A percentile compares a stretch with the other conserved stretches of the same genome.
Conservation (phyloP, 2,888 invertebrate genomes). For the Pemphredon lugubris region DNA sequence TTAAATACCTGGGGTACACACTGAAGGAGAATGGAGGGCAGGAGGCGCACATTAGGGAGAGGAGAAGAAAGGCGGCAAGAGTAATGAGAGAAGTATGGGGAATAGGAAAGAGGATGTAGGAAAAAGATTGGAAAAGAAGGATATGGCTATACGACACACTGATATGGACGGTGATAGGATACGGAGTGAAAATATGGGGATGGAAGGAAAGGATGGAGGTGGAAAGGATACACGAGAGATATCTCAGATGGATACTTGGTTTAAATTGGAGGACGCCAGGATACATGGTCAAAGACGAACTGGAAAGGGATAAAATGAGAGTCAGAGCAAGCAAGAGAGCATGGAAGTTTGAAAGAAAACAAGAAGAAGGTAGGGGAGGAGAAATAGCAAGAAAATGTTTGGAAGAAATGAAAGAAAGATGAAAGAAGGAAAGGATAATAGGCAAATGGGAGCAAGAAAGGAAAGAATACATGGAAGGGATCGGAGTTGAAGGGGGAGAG, state of each 20-base stretch:
- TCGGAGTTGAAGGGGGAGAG: not conserved
- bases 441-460: not conserved
- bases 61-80: not conserved
- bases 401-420: not conserved
- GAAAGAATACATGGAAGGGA: not conserved
- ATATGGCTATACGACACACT: not conserved
- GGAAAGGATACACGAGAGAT: not conserved
- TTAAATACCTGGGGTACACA: not conserved
- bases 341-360: not conserved
- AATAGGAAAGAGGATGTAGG: not conserved
- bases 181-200: conserved; percentile 1
- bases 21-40: not conserved
- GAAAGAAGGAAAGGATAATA: not conserved
- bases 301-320: not conserved
- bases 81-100: conserved; percentile 4
- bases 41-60: not conserved
- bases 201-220: not conserved
- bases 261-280: not conserved
- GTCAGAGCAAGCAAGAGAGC: not conserved
- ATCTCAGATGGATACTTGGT: not conserved
- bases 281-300: not conserved
- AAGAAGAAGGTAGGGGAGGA: not conserved
- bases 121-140: not conserved
- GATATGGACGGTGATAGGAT: not conserved
- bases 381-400: not conserved